These are phyloP conservation scores for Eolophus roseicapilla DNA, from an alignment of 2,113 vertebrate species.

Conservation along the genomic window DNA sequence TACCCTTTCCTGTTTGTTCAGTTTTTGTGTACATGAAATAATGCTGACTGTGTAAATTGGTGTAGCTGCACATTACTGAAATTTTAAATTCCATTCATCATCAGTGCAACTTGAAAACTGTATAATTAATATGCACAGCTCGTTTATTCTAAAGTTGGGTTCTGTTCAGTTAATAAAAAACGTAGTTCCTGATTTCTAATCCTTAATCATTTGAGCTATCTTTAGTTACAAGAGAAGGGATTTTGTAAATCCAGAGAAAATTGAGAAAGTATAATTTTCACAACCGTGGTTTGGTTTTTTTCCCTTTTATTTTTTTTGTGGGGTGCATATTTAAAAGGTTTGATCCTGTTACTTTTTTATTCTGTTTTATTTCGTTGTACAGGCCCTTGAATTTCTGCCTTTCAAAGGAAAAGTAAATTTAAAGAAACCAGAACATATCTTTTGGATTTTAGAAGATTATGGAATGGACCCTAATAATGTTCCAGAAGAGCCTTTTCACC, in stretches of 20 bases:
- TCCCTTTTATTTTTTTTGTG: background rate
- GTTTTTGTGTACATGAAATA: background rate
- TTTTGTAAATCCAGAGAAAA: background rate
- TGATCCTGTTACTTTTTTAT: background rate
- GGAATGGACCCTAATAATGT: conserved; percentile 89
- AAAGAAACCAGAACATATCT: conserved; percentile 87
- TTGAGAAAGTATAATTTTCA: background rate
- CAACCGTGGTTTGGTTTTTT: fast-evolving
- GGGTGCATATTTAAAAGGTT: fast-evolving
- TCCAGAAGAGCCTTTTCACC: conserved; percentile 83
- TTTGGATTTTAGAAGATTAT: conserved; percentile 94
- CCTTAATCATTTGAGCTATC: background rate
- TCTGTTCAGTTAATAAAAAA: background rate
- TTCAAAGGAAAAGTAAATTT: conserved; percentile 93
- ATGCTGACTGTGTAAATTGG: background rate
- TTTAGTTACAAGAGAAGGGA: background rate
- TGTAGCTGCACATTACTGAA: background rate
- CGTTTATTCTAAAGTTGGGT: background rate
- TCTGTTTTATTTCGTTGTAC: background rate
- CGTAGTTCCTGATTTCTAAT: background rate
- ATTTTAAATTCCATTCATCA: background rate
- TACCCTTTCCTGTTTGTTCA: background rate
- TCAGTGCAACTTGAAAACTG: background rate
- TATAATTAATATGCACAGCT: background rate
- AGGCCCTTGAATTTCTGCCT: conserved; percentile 92